Base-by-base conservation (phyloP, 2,797 vertebrate genomes). In the Nannoperca obscura region DNA sequence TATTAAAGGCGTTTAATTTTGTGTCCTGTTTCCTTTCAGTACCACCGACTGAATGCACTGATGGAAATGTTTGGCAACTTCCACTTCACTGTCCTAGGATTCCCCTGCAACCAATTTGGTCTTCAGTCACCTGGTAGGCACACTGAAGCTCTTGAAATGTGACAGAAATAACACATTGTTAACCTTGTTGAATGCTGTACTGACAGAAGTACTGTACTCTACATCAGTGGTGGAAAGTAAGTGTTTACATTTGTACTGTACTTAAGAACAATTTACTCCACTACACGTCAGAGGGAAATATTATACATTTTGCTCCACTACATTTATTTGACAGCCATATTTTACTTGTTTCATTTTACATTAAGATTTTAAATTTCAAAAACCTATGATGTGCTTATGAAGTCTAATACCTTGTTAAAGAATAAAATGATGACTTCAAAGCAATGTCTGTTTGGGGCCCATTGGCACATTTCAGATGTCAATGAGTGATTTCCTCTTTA, bases 101-200 rank as follows among this genome's bases (percentile, higher is more conserved):
- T 96, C 81, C 71, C 94, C 71, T 95, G 95, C 86, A 96, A 96
- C 89, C 96, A 96, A 49, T 96, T 96, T 75, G 96, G 96, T 53
- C 95, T 96, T 61, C 95, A 96, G 87, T 91, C 95, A 59, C 96
- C 96, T 68, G 96, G 96, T 96, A 84, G 78, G 91, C 83, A 59
- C 52, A 55, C 0, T 24, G 2, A 70, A 9, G n/a, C 9, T 42
- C 74, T 69, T 22, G 17, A 62, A 71, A 73, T 60, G 13, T 32
- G 36, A 53, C 36, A 22, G 22, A 52, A 44, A 55, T 61, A 12
- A 15, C 20, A 20, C 0, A 38, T 24, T 62, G 44, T 32, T 59
- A 11, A 27, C 27, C 20, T 47, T 14, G 2, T 63, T 12, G 5
- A 17, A 5, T 46, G 12, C 7, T 42, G 9, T 22, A 53, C 7